These are phyloP conservation scores for Metalampra italica DNA, from an alignment of 2,888 invertebrate genomes.

Conservation along the genomic window DNA sequence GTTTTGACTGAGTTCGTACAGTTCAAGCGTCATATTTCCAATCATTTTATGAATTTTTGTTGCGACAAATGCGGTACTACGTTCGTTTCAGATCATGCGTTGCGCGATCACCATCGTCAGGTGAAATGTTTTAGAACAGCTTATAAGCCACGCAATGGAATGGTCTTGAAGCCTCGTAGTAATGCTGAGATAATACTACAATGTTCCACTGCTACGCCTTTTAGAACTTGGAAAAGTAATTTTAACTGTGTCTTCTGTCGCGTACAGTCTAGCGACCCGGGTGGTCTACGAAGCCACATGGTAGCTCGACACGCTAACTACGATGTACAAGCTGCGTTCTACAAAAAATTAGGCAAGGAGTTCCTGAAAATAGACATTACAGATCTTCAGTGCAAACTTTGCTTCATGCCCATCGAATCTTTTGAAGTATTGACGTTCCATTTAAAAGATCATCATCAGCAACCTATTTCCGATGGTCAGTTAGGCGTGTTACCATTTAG, in stretches of 20 bases:
- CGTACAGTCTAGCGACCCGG: constrained; percentile 60
- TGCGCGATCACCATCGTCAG: constrained; percentile 60
- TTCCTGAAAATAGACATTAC: constrained; percentile 67
- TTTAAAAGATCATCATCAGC: constrained; percentile 61
- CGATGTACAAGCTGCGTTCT: constrained; percentile 63
- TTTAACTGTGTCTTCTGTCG: constrained; percentile 70
- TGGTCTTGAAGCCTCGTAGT: constrained; percentile 50
- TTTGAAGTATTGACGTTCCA: constrained; percentile 57
- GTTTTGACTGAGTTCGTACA: constrained; percentile 46
- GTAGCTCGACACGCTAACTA: constrained; percentile 55
- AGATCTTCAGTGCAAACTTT: constrained; percentile 65
- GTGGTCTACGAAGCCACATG: constrained; percentile 52
- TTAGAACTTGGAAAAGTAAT: constrained; percentile 67
- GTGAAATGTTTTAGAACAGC: constrained; percentile 63
- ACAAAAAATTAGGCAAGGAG: constrained; percentile 67
- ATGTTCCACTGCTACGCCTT: constrained; percentile 64
- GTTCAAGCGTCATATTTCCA: constrained; percentile 60
- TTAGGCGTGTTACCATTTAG: constrained; percentile 62
- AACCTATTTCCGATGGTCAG: constrained; percentile 60
- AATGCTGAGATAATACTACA: constrained; percentile 68
- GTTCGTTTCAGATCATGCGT: constrained; percentile 60
- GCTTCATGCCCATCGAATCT: constrained; percentile 50
- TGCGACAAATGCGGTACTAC: constrained; percentile 68
- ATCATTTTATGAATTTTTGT: constrained; percentile 62
- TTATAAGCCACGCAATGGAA: constrained; percentile 63